phyloP scores from a whole-genome alignment of 2,797 vertebrate genomes.

The Eupleurogrammus muticus region DNA sequence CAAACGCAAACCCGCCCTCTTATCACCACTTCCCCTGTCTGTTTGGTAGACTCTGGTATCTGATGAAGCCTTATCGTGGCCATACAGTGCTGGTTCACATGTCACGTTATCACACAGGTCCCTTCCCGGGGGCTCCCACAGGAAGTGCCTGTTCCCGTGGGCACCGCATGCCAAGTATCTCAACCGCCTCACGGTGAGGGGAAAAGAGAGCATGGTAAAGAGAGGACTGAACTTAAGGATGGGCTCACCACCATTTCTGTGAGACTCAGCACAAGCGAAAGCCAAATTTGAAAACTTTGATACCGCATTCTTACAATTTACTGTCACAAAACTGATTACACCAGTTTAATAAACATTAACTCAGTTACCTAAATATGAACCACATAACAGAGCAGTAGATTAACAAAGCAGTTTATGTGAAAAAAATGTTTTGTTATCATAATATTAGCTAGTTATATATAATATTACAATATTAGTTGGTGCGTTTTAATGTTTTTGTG shows the following conservation, averaged over 20 bases:
- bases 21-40: slow-evolving; percentile 82
- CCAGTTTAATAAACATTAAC: not conserved
- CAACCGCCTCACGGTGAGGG: slow-evolving; percentile 39
- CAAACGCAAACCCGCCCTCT: slow-evolving; percentile 71
- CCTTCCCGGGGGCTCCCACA: slow-evolving; percentile 80
- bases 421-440: not conserved
- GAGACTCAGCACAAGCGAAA: not conserved
- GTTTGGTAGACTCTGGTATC: slow-evolving; percentile 78
- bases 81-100: slow-evolving; percentile 80
- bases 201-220: slow-evolving; percentile 28
- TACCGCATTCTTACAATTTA: not conserved
- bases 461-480: not conserved
- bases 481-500: too few relatives aligned
- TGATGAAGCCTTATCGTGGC: slow-evolving; percentile 79
- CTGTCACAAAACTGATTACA: not conserved
- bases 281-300: not conserved
- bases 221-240: slow-evolving; percentile 14
- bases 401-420: not conserved
- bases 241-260: slow-evolving; percentile 22
- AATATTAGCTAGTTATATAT: too few relatives aligned
- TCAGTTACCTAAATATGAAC: not conserved
- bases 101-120: slow-evolving; percentile 77
- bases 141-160: slow-evolving; percentile 74
- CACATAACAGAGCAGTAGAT: not conserved
- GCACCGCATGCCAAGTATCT: slow-evolving; percentile 69